Evolutionary conservation across 2,888 invertebrate species (phyloP), one percentile per base, ranked within the genome.

Genomic region (Cheilosia variabilis): DNA sequence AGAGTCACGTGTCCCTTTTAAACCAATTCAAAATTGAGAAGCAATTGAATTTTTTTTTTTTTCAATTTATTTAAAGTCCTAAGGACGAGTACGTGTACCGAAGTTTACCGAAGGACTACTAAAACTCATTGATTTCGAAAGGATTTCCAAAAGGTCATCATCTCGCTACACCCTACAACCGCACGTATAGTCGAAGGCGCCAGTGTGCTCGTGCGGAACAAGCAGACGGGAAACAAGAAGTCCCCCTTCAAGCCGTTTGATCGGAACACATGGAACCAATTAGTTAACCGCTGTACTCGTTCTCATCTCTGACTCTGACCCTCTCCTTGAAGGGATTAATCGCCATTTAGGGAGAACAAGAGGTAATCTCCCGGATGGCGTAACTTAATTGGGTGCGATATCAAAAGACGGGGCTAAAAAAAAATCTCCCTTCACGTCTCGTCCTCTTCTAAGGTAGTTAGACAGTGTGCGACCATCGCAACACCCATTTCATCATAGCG

Each of bases 301-400:
- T 13, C 19, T 50, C 50, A 24, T 13, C 27, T 27, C 31, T 31
- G 31, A 31, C 24, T 24, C 22, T 15, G 52, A 5, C 24, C 22
- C 52, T 13, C 5, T 22, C 52, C 52, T 24, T 52, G 52, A 15
- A 13, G 24, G 58, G 58, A 58, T 58, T 58, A 58, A 58, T 37
- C 37, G 19, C 58, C 37, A 37, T 58, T 58, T 58, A 37, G 4
- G 58, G 58, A 15, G 37, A 27, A 58, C 37, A 58, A 58, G 58
- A 37, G 37, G 37, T 58, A 58, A 58, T 58, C 58, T 58, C 58
- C 58, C 41, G 41, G 37, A 58, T 17, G 37, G 58, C 58, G 19
- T 58, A 34, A 58, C 58, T 58, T 58, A 58, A 58, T 58, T 58
- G 58, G 58, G 58, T 58, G 58, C 58, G 58, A 58, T 22, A 37